phyloP scores from a whole-genome alignment of 2,113 vertebrate species.

The Rhea americana region DNA sequence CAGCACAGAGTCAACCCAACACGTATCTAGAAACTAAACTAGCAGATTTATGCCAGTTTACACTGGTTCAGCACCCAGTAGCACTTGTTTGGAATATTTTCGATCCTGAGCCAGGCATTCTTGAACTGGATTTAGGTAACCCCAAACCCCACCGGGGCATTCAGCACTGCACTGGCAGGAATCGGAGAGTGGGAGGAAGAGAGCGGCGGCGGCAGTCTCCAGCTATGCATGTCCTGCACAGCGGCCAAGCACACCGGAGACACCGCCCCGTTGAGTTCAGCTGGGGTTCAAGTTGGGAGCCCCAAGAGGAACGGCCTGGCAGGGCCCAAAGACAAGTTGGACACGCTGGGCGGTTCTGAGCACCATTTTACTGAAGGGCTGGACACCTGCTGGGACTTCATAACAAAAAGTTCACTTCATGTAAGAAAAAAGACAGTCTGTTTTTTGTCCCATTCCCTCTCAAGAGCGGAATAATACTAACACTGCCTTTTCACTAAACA shows the following conservation, averaged over 20 bases:
- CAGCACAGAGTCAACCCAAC: not conserved
- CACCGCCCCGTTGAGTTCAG: not conserved
- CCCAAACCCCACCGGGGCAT: not conserved
- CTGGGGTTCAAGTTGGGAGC: accelerated
- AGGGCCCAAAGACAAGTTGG: not conserved
- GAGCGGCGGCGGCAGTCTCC: not conserved
- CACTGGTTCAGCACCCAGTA: not conserved
- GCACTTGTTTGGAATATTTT: not conserved
- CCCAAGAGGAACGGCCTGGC: not conserved
- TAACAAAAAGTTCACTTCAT: constrained; percentile 65
- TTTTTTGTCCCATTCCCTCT: constrained; percentile 28
- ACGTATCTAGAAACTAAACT: not conserved
- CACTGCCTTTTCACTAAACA: constrained; percentile 31
- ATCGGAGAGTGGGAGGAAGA: not conserved
- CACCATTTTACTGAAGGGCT: constrained; percentile 73
- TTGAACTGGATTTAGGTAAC: not conserved
- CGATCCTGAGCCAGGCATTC: not conserved
- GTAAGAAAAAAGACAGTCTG: constrained; percentile 52
- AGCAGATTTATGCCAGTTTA: not conserved
- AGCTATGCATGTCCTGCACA: accelerated
- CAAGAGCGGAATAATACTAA: constrained; percentile 26
- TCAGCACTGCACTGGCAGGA: too few species aligned
- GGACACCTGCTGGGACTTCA: constrained; percentile 58
- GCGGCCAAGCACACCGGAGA: accelerated
- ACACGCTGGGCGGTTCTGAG: constrained; percentile 55